Conservation (phyloP, 2,113 vertebrate genomes). For the Peromyscus maniculatus region DNA sequence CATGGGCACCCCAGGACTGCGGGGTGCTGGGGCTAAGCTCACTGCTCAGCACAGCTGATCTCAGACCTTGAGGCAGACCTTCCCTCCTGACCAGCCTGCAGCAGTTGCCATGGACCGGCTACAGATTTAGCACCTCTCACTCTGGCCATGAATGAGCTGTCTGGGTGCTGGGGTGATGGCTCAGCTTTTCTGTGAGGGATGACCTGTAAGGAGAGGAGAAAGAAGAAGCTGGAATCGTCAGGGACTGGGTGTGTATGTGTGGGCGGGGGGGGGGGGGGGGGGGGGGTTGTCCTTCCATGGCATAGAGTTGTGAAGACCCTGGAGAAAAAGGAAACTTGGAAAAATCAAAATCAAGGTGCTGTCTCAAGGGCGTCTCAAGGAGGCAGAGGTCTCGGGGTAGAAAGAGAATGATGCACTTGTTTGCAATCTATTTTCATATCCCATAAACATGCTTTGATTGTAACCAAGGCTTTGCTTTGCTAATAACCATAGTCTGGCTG, state of each 20-base stretch:
- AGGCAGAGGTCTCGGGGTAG: neutral
- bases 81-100: neutral
- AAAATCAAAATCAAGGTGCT: neutral
- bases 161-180: neutral
- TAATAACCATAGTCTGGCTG: neutral
- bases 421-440: constrained; percentile 82
- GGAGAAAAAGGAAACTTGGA: neutral
- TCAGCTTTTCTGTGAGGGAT: constrained; percentile 30
- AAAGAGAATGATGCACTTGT: constrained; percentile 36
- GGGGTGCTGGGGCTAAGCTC: neutral
- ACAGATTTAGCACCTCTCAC: constrained; percentile 29
- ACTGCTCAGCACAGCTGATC: neutral
- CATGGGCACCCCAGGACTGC: neutral
- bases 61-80: neutral
- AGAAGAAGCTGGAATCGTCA: neutral
- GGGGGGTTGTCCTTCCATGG: neutral
- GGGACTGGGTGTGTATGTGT: neutral
- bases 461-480: constrained; percentile 2
- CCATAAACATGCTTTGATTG: neutral
- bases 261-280: fast-evolving
- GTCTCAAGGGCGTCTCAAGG: neutral
- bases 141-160: constrained; percentile 33
- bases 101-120: neutral
- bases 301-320: neutral
- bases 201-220: neutral